Percentiles rank a stretch among this genome's conserved stretches.
These are phyloP conservation scores for Pyrgus malvae DNA, from an alignment of 2,888 invertebrate genomes.

Conservation along the genomic window DNA sequence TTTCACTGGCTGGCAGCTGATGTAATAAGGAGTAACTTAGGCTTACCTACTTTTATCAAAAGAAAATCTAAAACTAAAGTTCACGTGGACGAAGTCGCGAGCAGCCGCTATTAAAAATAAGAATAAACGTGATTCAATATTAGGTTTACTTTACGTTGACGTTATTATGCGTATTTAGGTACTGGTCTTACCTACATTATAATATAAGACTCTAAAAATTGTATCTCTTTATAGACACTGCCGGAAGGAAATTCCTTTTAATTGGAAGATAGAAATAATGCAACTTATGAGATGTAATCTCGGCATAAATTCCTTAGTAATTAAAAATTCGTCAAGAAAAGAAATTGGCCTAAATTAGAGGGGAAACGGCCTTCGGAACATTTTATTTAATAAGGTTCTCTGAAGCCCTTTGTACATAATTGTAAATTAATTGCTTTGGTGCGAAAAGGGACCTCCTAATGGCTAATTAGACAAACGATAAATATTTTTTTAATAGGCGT, in stretches of 20 bases:
- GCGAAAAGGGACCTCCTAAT: slow-evolving; percentile 43
- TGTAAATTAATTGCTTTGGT: slow-evolving; percentile 70
- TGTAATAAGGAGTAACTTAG: too few species aligned
- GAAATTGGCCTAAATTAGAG: slow-evolving; percentile 59
- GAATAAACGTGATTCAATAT: too few species aligned
- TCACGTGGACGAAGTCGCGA: too few species aligned
- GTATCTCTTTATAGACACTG: background rate
- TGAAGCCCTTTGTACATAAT: slow-evolving; percentile 72
- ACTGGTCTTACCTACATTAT: too few species aligned
- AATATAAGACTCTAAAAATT: too few species aligned
- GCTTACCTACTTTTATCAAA: too few species aligned
- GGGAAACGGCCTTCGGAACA: slow-evolving; percentile 58
- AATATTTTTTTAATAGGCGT: slow-evolving; percentile 55
- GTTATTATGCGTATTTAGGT: too few species aligned
- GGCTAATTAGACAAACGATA: slow-evolving; percentile 64
- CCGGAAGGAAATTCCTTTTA: background rate
- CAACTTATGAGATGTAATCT: slow-evolving; percentile 27
- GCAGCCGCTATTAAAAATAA: too few species aligned
- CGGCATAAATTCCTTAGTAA: slow-evolving; percentile 33
- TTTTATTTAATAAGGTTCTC: slow-evolving; percentile 73
- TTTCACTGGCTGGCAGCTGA: too few species aligned
- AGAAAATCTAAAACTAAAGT: too few species aligned
- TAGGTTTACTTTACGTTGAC: too few species aligned
- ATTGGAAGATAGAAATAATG: slow-evolving; percentile 15
- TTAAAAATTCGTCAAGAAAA: slow-evolving; percentile 51